Base-by-base conservation (phyloP, 2,113 vertebrate species). In the Mus spicilegus region DNA sequence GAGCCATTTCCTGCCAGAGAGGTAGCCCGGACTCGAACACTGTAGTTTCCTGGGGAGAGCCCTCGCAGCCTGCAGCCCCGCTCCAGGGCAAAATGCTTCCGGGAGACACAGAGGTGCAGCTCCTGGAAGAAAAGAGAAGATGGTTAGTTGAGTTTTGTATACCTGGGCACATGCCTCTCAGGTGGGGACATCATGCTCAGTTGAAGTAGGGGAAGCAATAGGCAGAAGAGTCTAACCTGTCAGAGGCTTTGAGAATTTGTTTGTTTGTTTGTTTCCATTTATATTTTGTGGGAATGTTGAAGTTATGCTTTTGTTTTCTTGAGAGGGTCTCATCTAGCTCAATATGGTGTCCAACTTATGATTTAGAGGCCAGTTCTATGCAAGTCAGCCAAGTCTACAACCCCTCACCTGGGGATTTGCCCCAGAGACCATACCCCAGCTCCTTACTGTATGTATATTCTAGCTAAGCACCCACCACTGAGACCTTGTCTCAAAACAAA, bases 1-100 rank as follows among this genome's bases (percentile, higher is more conserved):
- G 99, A 99, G 75, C 99, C 99, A 0, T 99, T 99, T 28, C 99
- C 99, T 0, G 99, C 99, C 98, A 99, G 96, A 0, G 99, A 99
- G 0, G 99, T 99, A 58, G 99, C 99, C 2, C 99, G 99, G 49
- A 99, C 96, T 0, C 98, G 98, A 78, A 99, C 99, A 0, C 99
- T 99, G 98, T 99, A 99, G 97, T 99, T 99, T 20, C 99, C 99
- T 0, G 99, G 99, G 3, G 99, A 98, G 16, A 99, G 98, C 0
- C 99, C 99, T 0, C 98, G 98, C 2, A 99, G 98, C 92, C 98
- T 98, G 39, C 99, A 99, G 94, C 99, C 99, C 3, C 97, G 97
- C 0, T 98, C 98, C 30, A 96, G 98, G 49, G 99, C 96, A 78
- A 99, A 99, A 26, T 98, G 98, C 30, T 99, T 99, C 0, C 99